Base-by-base conservation (phyloP, 2,797 vertebrate species). In the Glossophaga mutica region DNA sequence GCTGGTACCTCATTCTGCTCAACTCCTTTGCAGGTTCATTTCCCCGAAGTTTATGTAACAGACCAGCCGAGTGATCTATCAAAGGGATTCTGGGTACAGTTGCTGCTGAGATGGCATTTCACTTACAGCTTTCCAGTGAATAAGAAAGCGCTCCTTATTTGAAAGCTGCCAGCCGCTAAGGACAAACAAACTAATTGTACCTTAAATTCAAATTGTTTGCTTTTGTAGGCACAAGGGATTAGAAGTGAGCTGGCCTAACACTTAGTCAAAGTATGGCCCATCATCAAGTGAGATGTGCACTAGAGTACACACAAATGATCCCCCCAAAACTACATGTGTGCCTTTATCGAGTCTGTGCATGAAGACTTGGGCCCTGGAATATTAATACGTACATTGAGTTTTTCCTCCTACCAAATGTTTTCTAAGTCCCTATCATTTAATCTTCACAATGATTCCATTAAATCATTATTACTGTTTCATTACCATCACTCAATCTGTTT, bases 31-130 rank as follows among this genome's bases (percentile, higher is more conserved):
- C 94, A 94, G 97, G 97, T 97, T 98, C 81, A 98, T 97, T 98
- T 98, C 96, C 94, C 97, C 48, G 93, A 65, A 94, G 82, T 97
- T 98, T 98, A 98, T 95, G 11, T 85, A 98, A 98, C 97, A 97
- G 96, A 76, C 94, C 81, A 96, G 93, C 90, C 96, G 85, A 94
- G 55, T 57, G 32, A 90, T 67, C 46, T 88, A 91, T 90, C 87
- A 92, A 62, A 94, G 57, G 74, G 78, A 50, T 29, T 67, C n/a
- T 4, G 67, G 89, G 94, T 46, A 9, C 10, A 1, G 48, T 70
- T 50, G 81, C n/a, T 96, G 95, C 97, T 94, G 95, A 97, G 95
- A 77, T 62, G 93, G 86, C 83, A 91, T 73, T 97, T 96, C 94
- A 96, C 94, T 79, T 97, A 88, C 65, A 85, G 94, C 93, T 93